phyloP scores from a whole-genome alignment of 2,888 invertebrate species.

The Neoaliturus tenellus region DNA sequence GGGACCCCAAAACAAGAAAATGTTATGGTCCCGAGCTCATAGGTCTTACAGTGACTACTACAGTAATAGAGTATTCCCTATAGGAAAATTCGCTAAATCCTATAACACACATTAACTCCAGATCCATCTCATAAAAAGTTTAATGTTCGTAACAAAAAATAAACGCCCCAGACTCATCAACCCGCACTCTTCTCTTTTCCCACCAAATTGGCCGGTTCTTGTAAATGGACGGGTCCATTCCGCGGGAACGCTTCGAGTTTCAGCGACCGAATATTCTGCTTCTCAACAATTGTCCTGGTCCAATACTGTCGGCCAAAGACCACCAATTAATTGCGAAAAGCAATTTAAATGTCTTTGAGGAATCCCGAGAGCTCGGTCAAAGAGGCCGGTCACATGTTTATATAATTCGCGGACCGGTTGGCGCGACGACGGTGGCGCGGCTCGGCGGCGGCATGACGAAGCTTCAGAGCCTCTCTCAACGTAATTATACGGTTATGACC shows the following conservation, averaged over 20 bases:
- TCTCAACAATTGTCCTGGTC: conserved; percentile 18
- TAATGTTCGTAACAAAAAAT: too few relatives aligned
- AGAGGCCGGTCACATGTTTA: conserved; percentile 36
- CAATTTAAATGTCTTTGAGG: conserved; percentile 47
- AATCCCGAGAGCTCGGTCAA: conserved; percentile 34
- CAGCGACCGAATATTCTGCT: conserved; percentile 4
- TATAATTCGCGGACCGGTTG: conserved; percentile 17
- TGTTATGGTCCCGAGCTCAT: too few relatives aligned
- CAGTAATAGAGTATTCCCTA: too few relatives aligned
- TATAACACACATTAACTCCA: too few relatives aligned
- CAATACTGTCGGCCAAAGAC: conserved; percentile 45
- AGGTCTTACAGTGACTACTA: too few relatives aligned
- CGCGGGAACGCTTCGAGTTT: background rate
- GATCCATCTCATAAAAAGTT: too few relatives aligned
- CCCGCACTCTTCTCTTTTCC: background rate
- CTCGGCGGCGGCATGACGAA: background rate
- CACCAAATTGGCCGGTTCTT: background rate
- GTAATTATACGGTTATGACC: conserved; percentile 39
- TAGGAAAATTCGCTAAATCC: too few relatives aligned
- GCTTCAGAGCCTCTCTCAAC: background rate
- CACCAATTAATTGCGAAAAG: conserved; percentile 34
- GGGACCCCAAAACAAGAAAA: too few relatives aligned
- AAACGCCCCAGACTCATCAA: background rate
- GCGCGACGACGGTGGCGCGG: background rate
- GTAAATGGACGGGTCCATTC: conserved; percentile 34